Evolutionary conservation across 1,140 invertebrate genomes (phyloP), one percentile per base, ranked within the genome.

Genomic region (Harpegnathos saltator): DNA sequence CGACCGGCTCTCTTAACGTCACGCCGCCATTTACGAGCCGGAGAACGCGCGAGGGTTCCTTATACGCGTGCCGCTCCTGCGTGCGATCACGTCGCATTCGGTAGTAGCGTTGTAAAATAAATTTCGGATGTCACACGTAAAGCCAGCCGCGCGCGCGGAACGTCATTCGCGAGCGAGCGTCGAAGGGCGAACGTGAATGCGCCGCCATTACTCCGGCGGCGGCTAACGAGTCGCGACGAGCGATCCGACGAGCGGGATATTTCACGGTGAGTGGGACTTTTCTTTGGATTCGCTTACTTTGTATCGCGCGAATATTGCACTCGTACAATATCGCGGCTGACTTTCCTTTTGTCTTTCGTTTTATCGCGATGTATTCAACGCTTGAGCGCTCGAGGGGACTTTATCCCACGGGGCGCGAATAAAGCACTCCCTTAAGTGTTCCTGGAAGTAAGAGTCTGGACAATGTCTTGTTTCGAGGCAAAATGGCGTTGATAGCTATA

Each of bases 21-120:
- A 80, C 82, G 33, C 3, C n/a, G n/a, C n/a, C 85, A 69, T 86
- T 89, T 80, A 85, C 58, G 72, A 77, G 59, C 73, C 26, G 44
- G 33, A 52, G 54, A 58, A 29, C 33, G 68, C 17, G 38, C 26
- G 15, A 33, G n/a, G n/a, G n/a, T 17, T 58, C 24, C 63, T 78
- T 44, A 78, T 17, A 29, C 12, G 29, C 33, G 14, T 54, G 15
- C n/a, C 44, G 44, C 17, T 0, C 17, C n/a, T n/a, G n/a, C 65
- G 29, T 15, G 62, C 52, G 52, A 71, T 80, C 38, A 80, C 65
- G 65, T 80, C 52, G 33, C 33, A 71, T 71, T 66, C 65, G n/a
- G 68, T 80, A 71, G 71, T 80, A 59, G 52, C 2, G 63, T 66
- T 58, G 33, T 80, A 71, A 80, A 80, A 80, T 80, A 71, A 80